Conservation (phyloP, 2,797 vertebrate genomes). For the Hypotaenidia okinawae region DNA sequence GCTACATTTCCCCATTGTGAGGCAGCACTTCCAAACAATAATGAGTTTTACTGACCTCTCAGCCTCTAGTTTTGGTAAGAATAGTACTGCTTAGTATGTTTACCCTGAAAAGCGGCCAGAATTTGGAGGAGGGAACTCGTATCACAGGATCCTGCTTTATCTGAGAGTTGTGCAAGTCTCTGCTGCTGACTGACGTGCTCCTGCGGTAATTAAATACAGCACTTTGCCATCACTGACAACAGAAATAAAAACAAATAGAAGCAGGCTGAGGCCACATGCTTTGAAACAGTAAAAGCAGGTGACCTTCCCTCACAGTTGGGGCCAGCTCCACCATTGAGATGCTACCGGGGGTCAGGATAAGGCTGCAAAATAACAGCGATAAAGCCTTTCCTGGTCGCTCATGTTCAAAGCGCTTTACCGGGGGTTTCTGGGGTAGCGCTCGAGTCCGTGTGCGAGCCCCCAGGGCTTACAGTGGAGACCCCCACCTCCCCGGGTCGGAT, state of each 20-base stretch:
- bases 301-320: neutral
- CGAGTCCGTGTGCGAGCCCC: fast-evolving
- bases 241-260: neutral
- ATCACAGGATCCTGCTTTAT: neutral
- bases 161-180: neutral
- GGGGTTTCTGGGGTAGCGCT: no score
- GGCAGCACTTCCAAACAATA: neutral
- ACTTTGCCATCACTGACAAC: neutral
- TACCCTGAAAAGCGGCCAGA: neutral
- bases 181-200: neutral
- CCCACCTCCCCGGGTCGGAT: neutral
- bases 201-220: neutral
- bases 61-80: neutral
- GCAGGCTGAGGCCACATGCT: neutral
- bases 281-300: neutral
- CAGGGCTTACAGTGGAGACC: fast-evolving
- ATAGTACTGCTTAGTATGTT: neutral
- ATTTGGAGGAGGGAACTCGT: neutral
- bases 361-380: neutral
- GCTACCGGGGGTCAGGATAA: fast-evolving
- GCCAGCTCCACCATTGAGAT: neutral
- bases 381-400: fast-evolving
- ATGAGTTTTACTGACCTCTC: neutral
- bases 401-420: fast-evolving
- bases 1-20: fast-evolving